Evolutionary conservation across 1,140 invertebrate species (phyloP).

Genomic region (Cotesia vestalis): DNA sequence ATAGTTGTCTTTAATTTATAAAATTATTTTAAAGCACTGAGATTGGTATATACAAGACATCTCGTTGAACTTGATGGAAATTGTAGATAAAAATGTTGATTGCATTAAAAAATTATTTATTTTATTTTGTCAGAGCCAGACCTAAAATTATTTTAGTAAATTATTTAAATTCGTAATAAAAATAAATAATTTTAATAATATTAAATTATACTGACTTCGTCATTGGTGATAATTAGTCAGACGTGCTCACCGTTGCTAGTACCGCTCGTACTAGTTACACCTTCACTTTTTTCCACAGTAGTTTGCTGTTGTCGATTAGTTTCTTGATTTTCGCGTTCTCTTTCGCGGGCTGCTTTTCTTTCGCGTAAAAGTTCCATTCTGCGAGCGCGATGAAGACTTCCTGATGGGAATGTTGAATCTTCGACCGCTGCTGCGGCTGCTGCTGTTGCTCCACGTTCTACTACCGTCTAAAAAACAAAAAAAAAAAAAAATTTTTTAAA

Average conservation of each 20-base stretch:
- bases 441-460: constrained; percentile 53
- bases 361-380: constrained; percentile 50
- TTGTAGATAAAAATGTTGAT: constrained; percentile 11
- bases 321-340: constrained; percentile 40
- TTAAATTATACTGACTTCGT: constrained; percentile 12
- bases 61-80: neutral
- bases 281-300: constrained; percentile 19
- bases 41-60: constrained; percentile 1
- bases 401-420: constrained; percentile 54
- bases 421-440: constrained; percentile 55
- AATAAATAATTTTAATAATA: too few relatives aligned
- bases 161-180: neutral
- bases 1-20: neutral
- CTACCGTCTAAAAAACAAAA: constrained; percentile 46
- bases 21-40: neutral
- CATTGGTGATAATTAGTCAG: constrained; percentile 22
- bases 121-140: constrained; percentile 17
- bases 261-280: neutral
- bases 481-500: neutral
- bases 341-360: constrained; percentile 48
- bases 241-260: constrained; percentile 29
- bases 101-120: constrained; percentile 3
- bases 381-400: constrained; percentile 51
- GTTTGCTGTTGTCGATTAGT: neutral
- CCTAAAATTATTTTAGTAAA: neutral